These are phyloP conservation scores for Paraescarpia echinospica DNA, from an alignment of 1,140 invertebrate species.

Conservation along the genomic window DNA sequence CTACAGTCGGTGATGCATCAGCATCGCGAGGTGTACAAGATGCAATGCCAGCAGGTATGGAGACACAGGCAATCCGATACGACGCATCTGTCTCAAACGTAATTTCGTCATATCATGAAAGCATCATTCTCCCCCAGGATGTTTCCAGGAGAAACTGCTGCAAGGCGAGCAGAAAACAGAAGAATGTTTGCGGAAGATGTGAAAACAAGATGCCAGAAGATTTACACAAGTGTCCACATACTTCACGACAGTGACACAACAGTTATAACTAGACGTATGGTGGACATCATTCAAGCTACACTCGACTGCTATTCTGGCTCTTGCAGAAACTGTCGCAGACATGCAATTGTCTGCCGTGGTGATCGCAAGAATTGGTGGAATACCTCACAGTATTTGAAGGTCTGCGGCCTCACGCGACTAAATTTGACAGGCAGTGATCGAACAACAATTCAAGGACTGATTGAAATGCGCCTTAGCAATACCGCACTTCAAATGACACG, in stretches of 20 bases:
- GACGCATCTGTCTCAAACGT: background rate
- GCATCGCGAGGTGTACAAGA: background rate
- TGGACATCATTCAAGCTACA: background rate
- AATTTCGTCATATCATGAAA: background rate
- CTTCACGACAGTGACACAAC: background rate
- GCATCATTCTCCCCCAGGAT: background rate
- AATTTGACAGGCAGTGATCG: background rate
- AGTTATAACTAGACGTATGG: background rate
- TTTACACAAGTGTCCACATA: background rate
- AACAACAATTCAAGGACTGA: background rate
- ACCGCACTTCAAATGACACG: background rate
- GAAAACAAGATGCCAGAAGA: background rate
- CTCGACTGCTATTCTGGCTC: background rate
- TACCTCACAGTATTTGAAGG: background rate
- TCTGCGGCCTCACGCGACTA: background rate
- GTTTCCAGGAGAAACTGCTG: background rate
- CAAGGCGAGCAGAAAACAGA: background rate
- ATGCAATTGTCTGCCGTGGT: background rate
- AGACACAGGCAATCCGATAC: background rate
- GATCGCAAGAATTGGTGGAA: background rate
- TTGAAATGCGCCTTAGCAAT: background rate
- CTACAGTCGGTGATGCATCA: background rate
- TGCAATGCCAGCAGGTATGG: background rate
- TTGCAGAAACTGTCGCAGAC: background rate
- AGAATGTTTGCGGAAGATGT: background rate